phyloP scores from a whole-genome alignment of 23 tunicate genomes.

The Styela clava region DNA sequence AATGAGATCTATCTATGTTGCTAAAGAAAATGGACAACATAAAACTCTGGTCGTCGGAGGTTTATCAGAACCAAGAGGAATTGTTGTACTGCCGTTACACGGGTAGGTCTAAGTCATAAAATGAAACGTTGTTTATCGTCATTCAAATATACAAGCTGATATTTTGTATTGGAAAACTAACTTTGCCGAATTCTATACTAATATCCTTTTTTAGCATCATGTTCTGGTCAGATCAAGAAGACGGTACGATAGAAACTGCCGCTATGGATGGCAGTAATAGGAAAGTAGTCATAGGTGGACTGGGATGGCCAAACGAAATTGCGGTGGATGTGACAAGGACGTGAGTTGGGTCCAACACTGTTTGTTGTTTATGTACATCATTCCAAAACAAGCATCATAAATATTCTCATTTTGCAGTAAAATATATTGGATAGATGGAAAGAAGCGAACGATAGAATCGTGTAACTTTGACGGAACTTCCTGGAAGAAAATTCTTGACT shows the following conservation, averaged over 20 bases:
- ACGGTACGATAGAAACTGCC: slow-evolving; percentile 80
- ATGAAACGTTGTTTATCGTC: too few relatives aligned
- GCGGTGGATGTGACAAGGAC: slow-evolving; percentile 35
- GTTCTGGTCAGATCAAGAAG: slow-evolving; percentile 84
- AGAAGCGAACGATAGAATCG: slow-evolving; percentile 56
- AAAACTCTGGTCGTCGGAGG: slow-evolving; percentile 65
- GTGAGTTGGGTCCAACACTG: background rate
- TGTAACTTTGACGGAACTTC: slow-evolving; percentile 58
- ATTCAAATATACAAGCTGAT: too few relatives aligned
- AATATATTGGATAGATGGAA: slow-evolving; percentile 84
- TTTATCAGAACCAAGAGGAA: slow-evolving; percentile 70
- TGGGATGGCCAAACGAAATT: slow-evolving; percentile 87
- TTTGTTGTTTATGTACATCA: background rate
- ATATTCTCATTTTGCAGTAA: slow-evolving; percentile 31
- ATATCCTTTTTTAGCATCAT: slow-evolving; percentile 26
- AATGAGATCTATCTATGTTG: slow-evolving; percentile 87
- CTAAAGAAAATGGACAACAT: slow-evolving; percentile 62
- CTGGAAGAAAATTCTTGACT: slow-evolving; percentile 35
- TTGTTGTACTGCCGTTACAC: slow-evolving; percentile 55
- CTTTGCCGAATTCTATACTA: background rate
- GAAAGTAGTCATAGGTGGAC: slow-evolving; percentile 28
- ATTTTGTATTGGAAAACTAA: background rate
- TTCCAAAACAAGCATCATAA: background rate
- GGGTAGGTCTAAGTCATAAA: slow-evolving; percentile 37
- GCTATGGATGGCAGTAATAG: slow-evolving; percentile 76